These are phyloP conservation scores for Metaphire vulgaris DNA, from an alignment of 1,140 invertebrate species.

Conservation along the genomic window DNA sequence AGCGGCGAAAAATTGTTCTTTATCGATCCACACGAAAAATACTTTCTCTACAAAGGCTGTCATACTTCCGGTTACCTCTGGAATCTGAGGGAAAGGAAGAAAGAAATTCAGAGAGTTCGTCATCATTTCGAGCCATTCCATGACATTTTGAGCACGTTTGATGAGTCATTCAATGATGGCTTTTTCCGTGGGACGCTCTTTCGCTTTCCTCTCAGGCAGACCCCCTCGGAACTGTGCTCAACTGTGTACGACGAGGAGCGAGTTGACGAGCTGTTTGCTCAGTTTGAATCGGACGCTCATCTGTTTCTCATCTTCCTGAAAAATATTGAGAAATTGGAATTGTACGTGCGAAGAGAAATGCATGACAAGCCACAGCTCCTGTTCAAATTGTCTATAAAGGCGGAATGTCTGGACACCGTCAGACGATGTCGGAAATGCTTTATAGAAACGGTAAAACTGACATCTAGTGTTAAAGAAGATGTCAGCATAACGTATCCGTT, in stretches of 20 bases:
- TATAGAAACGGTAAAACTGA: not conserved
- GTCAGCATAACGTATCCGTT: slow-evolving; percentile 5
- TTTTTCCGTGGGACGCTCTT: slow-evolving; percentile 16
- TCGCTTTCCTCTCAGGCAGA: slow-evolving; percentile 20
- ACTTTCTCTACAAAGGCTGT: slow-evolving; percentile 19
- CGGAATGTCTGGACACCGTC: slow-evolving; percentile 14
- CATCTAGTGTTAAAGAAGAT: not conserved
- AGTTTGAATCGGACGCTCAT: slow-evolving; percentile 23
- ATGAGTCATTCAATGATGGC: slow-evolving; percentile 7
- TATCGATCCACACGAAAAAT: slow-evolving; percentile 38
- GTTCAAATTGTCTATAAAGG: slow-evolving; percentile 10
- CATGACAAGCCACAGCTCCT: slow-evolving; percentile 10
- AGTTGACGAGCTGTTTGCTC: slow-evolving; percentile 22
- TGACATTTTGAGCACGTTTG: not conserved
- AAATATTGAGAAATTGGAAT: slow-evolving; percentile 27
- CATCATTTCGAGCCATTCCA: slow-evolving; percentile 20
- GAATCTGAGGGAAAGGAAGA: slow-evolving; percentile 18
- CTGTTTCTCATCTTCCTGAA: slow-evolving; percentile 27
- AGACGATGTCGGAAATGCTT: not conserved
- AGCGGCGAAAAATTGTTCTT: slow-evolving; percentile 38
- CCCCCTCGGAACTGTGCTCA: slow-evolving; percentile 17
- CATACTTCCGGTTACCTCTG: slow-evolving; percentile 22
- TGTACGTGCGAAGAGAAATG: slow-evolving; percentile 15
- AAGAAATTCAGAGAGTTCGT: not conserved
- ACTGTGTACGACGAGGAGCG: slow-evolving; percentile 13